Base-by-base conservation (phyloP, 1,140 invertebrate species). In the Probaryconus sp. region DNA sequence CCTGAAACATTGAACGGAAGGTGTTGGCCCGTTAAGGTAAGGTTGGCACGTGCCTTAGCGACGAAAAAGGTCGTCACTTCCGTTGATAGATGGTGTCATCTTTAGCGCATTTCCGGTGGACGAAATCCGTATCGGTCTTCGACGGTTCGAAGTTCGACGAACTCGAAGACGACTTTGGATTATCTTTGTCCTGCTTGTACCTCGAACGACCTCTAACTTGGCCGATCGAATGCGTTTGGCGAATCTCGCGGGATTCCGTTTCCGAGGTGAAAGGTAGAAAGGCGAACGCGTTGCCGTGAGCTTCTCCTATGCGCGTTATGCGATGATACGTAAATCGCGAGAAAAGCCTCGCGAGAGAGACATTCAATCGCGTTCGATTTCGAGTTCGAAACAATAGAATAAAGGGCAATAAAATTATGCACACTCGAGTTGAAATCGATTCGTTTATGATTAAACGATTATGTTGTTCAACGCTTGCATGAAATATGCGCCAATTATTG, bases 241-340 rank as follows among this genome's bases (percentile, higher is more conserved):
- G 30, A 20, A 60, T 63, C 61, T 74, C 40, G 43, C 48, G 16
- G 35, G 42, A 65, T 69, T 65, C 53, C 51, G 58, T 69, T 68
- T 69, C 63, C 58, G 47, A 69, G 69, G 64, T 69, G 64, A 69
- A 72, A 73, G 63, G 68, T 72, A 69, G 56, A 71, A 60, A 72
- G 45, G 45, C 65, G 10, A 55, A 40, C 50, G 16, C 45, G 60
- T 16, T 7, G 7, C 3, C 28, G 30, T 26, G 37, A 58, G 53
- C 51, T 65, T 65, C 60, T 42, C 47, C 40, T 53, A 38, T 24
- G 47, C 64, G 10, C 35, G 11, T 26, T 48, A 58, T 40, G 43
- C 45, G 45, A 60, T 24, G 55, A 60, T 33, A 51, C 55, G 37
- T 51, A 68, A 58, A 50, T 56, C 21, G 40, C 21, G 21, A 30